phyloP scores from a whole-genome alignment of 1,140 invertebrate species.

The Octopus bimaculoides region DNA sequence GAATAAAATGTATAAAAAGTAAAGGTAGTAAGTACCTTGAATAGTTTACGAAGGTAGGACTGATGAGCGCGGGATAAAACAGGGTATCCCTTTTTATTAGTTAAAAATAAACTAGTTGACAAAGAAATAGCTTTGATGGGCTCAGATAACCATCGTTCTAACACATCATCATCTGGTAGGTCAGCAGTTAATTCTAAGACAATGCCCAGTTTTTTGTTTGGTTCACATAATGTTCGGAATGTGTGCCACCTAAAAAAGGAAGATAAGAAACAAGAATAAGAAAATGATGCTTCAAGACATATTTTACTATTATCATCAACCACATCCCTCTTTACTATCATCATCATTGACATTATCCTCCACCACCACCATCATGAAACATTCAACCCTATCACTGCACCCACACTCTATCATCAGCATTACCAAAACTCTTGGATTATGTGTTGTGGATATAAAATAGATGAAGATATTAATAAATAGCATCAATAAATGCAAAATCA shows the following conservation, averaged over 20 bases:
- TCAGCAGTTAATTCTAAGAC: constrained; percentile 68
- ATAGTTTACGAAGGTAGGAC: constrained; percentile 63
- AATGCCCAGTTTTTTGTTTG: constrained; percentile 73
- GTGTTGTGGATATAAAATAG: no score
- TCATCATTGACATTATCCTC: no score
- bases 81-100: constrained; percentile 76
- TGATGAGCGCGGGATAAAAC: constrained; percentile 86
- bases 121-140: constrained; percentile 83
- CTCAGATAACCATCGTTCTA: constrained; percentile 89
- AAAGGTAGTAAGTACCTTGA: constrained; percentile 38
- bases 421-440: no score
- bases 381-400: no score
- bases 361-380: no score
- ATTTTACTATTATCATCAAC: no score
- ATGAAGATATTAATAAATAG: no score
- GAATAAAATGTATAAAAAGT: background rate
- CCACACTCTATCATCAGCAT: no score
- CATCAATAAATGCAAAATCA: no score
- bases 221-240: constrained; percentile 74
- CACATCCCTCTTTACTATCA: no score
- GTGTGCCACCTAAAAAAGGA: constrained; percentile 72
- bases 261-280: constrained; percentile 13
- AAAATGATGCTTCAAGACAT: background rate
- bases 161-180: constrained; percentile 66
- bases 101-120: constrained; percentile 74